These are phyloP conservation scores for Stictocephala bisonia DNA, from an alignment of 2,888 invertebrate species.

Conservation along the genomic window DNA sequence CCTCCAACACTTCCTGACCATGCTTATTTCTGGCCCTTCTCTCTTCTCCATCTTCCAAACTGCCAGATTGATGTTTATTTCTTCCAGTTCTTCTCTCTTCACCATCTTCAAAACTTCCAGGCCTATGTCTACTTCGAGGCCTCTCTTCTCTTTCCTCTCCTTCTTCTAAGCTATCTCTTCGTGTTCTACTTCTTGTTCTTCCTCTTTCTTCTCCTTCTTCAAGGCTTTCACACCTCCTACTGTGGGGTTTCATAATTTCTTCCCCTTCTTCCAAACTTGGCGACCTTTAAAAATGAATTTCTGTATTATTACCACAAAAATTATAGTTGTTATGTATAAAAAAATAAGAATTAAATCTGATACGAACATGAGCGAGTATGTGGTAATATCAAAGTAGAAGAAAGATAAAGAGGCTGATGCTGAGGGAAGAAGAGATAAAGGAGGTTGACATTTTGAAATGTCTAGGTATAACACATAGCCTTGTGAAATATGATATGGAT, in stretches of 20 bases:
- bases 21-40: slow-evolving; percentile 63
- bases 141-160: slow-evolving; percentile 63
- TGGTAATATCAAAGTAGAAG: too few species aligned
- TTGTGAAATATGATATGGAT: too few species aligned
- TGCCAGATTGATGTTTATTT: slow-evolving; percentile 22
- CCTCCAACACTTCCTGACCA: slow-evolving; percentile 61
- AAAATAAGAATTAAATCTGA: too few species aligned
- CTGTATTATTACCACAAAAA: too few species aligned
- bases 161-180: slow-evolving; percentile 65
- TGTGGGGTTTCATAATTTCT: slow-evolving; percentile 13
- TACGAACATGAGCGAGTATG: too few species aligned
- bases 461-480: too few species aligned
- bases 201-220: slow-evolving; percentile 64
- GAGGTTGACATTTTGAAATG: too few species aligned
- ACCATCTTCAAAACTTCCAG: slow-evolving; percentile 65
- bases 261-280: slow-evolving; percentile 61
- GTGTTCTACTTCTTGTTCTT: slow-evolving; percentile 37
- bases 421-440: too few species aligned
- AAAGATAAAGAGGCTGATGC: too few species aligned
- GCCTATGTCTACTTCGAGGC: slow-evolving; percentile 46
- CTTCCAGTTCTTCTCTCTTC: slow-evolving; percentile 60
- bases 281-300: slow-evolving; percentile 11
- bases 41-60: slow-evolving; percentile 62
- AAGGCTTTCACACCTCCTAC: slow-evolving; percentile 63
- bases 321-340: too few species aligned